Evolutionary conservation across 2,888 invertebrate species (phyloP).

Genomic region (Ectropis crepuscularia): DNA sequence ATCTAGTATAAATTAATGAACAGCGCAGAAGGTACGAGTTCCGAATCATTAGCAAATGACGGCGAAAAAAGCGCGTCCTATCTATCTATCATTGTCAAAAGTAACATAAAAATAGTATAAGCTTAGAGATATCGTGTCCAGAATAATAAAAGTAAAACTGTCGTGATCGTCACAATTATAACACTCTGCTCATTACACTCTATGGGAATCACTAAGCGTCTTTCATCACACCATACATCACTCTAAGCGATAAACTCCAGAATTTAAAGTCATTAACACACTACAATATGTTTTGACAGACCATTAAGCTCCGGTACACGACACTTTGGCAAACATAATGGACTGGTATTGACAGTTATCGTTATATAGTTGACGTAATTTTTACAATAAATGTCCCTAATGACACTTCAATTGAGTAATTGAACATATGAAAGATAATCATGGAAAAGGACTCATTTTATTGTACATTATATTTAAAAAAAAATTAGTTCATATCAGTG

Average conservation of each 20-base stretch:
- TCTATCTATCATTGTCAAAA: no score
- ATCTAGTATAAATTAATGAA: no score
- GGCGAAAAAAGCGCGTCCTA: no score
- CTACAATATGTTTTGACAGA: conserved; percentile 82
- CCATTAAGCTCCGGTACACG: conserved; percentile 66
- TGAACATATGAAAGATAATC: conserved; percentile 12
- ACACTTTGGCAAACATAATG: conserved; percentile 65
- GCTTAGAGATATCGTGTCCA: no score
- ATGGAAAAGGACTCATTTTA: no score
- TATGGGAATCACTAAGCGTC: conserved; percentile 34
- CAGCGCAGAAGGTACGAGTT: no score
- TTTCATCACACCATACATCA: conserved; percentile 76
- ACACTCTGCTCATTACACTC: neutral
- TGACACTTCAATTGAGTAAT: conserved; percentile 57
- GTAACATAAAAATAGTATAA: no score
- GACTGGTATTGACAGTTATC: conserved; percentile 68
- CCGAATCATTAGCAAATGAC: no score
- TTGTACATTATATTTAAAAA: no score
- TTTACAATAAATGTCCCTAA: conserved; percentile 58
- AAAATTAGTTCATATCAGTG: no score
- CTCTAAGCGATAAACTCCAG: conserved; percentile 53
- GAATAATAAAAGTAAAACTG: no score
- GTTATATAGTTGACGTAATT: conserved; percentile 75
- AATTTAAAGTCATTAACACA: conserved; percentile 69
- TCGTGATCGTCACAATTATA: no score